Percentiles rank a stretch among this genome's conserved stretches.
These are phyloP conservation scores for Taenioides sp. DNA, from an alignment of 2,797 vertebrate genomes.

Conservation along the genomic window DNA sequence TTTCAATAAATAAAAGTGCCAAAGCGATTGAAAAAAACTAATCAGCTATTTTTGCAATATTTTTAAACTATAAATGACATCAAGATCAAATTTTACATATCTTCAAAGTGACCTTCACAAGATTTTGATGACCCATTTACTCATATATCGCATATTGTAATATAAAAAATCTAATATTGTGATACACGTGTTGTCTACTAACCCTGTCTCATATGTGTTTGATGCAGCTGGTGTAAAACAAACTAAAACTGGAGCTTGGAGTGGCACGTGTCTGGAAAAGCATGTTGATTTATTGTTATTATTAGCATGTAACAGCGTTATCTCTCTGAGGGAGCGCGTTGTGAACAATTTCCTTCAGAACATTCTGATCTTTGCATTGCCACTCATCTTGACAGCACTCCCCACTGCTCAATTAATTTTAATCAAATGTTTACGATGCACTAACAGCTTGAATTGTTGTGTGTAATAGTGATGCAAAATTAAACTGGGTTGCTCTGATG, in stretches of 20 bases:
- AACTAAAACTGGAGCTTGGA: conserved; percentile 32
- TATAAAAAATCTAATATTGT: too few species aligned
- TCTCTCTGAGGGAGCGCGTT: conserved; percentile 50
- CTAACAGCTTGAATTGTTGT: conserved; percentile 60
- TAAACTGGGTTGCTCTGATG: conserved; percentile 60
- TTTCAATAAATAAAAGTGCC: too few species aligned
- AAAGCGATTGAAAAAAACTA: too few species aligned
- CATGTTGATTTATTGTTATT: conserved; percentile 59
- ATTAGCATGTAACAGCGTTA: conserved; percentile 61
- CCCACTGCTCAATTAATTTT: conserved; percentile 65
- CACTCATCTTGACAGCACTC: conserved; percentile 46
- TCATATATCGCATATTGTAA: too few species aligned
- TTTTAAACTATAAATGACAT: too few species aligned
- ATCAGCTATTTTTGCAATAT: too few species aligned
- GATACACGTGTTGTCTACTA: too few species aligned
- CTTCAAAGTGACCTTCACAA: too few species aligned
- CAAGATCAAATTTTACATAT: too few species aligned
- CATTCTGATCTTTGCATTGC: conserved; percentile 35
- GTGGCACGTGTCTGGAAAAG: conserved; percentile 34
- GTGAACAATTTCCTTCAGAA: conserved; percentile 43
- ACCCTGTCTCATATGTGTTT: too few species aligned
- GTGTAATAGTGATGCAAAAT: conserved; percentile 56
- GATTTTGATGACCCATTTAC: too few species aligned
- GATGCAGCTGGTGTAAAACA: conserved; percentile 5
- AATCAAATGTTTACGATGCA: conserved; percentile 73